Conservation (phyloP, 1,140 invertebrate species). For the Bombus confusus region DNA sequence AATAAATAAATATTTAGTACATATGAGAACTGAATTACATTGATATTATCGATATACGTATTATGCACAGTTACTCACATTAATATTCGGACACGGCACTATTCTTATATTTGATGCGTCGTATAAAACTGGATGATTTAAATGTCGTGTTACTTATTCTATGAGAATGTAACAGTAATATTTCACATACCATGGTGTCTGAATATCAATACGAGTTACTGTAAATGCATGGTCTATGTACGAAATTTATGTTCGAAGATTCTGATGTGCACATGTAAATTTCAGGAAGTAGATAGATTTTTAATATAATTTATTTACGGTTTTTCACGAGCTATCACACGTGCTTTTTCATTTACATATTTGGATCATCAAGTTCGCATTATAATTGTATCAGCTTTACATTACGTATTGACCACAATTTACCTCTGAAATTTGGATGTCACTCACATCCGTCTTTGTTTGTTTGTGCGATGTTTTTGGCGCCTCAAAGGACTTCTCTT, state of each 20-base stretch:
- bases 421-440: neutral
- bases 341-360: neutral
- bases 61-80: neutral
- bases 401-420: neutral
- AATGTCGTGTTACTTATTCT: no score
- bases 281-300: no score
- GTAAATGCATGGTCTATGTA: no score
- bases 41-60: neutral
- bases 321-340: no score
- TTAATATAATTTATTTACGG: no score
- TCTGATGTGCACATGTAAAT: no score
- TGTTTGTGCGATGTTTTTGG: neutral
- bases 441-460: neutral
- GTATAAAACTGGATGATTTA: no score
- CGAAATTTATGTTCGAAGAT: no score
- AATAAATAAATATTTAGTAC: slow-evolving; percentile 1
- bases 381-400: neutral
- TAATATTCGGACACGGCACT: no score
- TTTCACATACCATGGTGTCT: rapidly evolving
- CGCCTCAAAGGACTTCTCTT: slow-evolving; percentile 12
- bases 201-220: no score
- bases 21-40: neutral
- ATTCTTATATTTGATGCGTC: no score
- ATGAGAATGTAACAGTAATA: no score
- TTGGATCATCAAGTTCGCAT: neutral